These are phyloP conservation scores for Glossosoma conforme DNA, from an alignment of 1,140 invertebrate species.

Conservation along the genomic window DNA sequence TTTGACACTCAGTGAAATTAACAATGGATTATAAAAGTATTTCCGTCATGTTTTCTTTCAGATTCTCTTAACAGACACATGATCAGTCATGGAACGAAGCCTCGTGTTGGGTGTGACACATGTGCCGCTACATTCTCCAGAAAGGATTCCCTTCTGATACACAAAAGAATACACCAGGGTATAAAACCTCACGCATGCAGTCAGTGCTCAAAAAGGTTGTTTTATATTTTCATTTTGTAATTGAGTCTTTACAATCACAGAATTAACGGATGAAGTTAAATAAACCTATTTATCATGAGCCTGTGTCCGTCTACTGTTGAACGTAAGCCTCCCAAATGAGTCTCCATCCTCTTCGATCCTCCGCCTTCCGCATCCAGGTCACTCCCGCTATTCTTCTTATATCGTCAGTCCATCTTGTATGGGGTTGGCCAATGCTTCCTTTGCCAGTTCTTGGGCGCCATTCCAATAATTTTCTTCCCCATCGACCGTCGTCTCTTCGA, in stretches of 20 bases:
- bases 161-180: slow-evolving; percentile 4
- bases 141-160: slow-evolving; percentile 12
- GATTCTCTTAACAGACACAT: slow-evolving; percentile 7
- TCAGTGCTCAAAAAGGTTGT: slow-evolving; percentile 12
- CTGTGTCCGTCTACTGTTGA: too few relatives aligned
- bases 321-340: too few relatives aligned
- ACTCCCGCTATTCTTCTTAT: too few relatives aligned
- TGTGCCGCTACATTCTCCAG: slow-evolving; percentile 13
- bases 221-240: not conserved
- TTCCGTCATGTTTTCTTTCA: slow-evolving; percentile 1
- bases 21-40: not conserved
- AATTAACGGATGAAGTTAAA: not conserved
- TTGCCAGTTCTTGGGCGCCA: too few relatives aligned
- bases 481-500: too few relatives aligned
- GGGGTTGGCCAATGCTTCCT: too few relatives aligned
- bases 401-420: too few relatives aligned
- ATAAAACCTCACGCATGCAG: slow-evolving; percentile 10
- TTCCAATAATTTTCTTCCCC: too few relatives aligned
- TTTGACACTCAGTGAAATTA: too few relatives aligned
- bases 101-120: slow-evolving; percentile 4
- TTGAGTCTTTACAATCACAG: not conserved
- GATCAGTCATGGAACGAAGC: not conserved
- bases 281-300: not conserved
- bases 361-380: too few relatives aligned
- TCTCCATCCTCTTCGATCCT: too few relatives aligned